Evolutionary conservation across 2,113 vertebrate species (phyloP), one percentile per base, ranked within the genome.

Genomic region (Oxyura jamaicensis): DNA sequence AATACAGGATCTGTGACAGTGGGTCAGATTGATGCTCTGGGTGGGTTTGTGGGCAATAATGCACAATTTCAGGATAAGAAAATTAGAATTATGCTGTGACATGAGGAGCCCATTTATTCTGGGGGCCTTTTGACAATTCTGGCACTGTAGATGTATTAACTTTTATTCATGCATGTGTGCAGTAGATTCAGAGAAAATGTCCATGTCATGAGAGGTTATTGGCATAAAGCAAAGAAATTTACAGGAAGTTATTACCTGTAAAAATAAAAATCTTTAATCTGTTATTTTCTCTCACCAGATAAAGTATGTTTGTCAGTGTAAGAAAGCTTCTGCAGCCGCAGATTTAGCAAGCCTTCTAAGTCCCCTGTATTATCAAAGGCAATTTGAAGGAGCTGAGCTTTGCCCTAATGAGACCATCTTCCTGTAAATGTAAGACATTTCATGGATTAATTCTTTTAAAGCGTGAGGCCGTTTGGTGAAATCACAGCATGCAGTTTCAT

Each of bases 361-460:
- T 83, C 36, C 29, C 41, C 41, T 52, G 42, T 58, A 8, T 80
- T 94, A 81, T 63, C 68, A 90, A 73, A 90, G n/a, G 12, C 35
- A 82, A 86, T 79, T 93, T 0, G 0, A 82, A 71, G 36, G 62
- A 60, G 41, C 5, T 87, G 59, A 88, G 66, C 35, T 94, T 89
- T 81, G 72, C 66, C 52, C 71, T 96, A 14, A 88, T 87, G 73
- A 91, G 15, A 73, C 21, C 88, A 52, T 44, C 77, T 78, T 85
- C 48, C 39, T 83, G 65, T 66, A 86, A 76, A 93, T 84, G 29
- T 86, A 68, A 72, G 68, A 39, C 55, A 93, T 85, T 88, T 90
- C 67, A 96, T 66, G 74, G 71, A 88, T 66, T 88, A 91, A 89
- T 95, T 77, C 59, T 87, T 83, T 72, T 62, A 77, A 85, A 95